Conservation (phyloP, 2,888 invertebrate genomes). For the Lordiphosa andalusiaca region DNA sequence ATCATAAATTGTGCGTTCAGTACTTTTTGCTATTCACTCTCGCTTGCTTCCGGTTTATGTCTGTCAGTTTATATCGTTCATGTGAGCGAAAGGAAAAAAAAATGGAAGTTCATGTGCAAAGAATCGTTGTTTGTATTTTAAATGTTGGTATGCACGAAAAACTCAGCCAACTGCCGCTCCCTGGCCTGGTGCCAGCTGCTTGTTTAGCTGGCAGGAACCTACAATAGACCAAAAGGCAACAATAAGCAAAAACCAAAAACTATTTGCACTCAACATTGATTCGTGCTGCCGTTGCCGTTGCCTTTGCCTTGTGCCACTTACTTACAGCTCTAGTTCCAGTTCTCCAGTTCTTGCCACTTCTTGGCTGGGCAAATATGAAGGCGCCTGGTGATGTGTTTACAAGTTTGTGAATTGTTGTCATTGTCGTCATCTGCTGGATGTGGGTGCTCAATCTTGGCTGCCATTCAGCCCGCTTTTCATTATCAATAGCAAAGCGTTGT, state of each 20-base stretch:
- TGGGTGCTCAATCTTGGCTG: slow-evolving; percentile 25
- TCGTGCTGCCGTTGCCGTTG: slow-evolving; percentile 21
- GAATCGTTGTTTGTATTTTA: slow-evolving; percentile 40
- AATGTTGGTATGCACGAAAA: slow-evolving; percentile 59
- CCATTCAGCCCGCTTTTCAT: slow-evolving; percentile 60
- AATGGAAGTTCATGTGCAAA: slow-evolving; percentile 17
- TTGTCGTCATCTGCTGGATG: slow-evolving; percentile 55
- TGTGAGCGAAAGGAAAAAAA: slow-evolving; percentile 39
- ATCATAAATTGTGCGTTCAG: background rate
- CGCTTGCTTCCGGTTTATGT: slow-evolving; percentile 18
- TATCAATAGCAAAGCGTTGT: slow-evolving; percentile 47
- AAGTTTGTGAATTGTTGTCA: slow-evolving; percentile 72
- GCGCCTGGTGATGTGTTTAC: slow-evolving; percentile 65
- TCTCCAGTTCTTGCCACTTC: slow-evolving; percentile 2
- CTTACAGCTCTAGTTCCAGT: slow-evolving; percentile 39
- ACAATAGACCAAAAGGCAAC: slow-evolving; percentile 36
- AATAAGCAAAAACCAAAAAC: slow-evolving; percentile 64
- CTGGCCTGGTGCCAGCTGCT: slow-evolving; percentile 42
- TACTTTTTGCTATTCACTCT: slow-evolving; percentile 21
- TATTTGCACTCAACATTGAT: slow-evolving; percentile 59
- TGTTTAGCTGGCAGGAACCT: slow-evolving; percentile 35
- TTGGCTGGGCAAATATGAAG: slow-evolving; percentile 46
- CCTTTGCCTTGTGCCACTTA: slow-evolving; percentile 67
- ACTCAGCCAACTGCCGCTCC: slow-evolving; percentile 33
- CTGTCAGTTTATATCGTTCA: slow-evolving; percentile 20